phyloP scores from a whole-genome alignment of 1,140 invertebrate species.

The Teleogryllus occipitalis region DNA sequence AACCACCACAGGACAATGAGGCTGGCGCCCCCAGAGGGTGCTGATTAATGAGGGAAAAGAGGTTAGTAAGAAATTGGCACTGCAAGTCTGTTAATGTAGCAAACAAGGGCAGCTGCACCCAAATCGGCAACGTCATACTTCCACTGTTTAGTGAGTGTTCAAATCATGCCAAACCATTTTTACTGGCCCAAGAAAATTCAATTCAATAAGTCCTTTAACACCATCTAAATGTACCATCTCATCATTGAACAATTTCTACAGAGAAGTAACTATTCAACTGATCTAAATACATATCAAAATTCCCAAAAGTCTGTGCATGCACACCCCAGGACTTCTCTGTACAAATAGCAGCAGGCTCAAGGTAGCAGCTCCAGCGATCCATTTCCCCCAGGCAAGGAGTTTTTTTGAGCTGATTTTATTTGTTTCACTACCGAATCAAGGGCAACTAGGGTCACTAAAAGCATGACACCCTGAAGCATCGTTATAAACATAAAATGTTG shows the following conservation, averaged over 20 bases:
- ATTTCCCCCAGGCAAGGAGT: neutral
- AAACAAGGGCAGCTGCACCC: neutral
- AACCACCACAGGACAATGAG: neutral
- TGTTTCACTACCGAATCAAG: too few relatives aligned
- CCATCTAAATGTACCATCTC: too few relatives aligned
- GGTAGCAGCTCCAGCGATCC: neutral
- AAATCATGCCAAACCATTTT: too few relatives aligned
- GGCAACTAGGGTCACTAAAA: too few relatives aligned
- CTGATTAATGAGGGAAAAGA: too few relatives aligned
- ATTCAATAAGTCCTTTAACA: too few relatives aligned
- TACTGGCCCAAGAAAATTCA: too few relatives aligned
- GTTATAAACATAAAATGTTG: too few relatives aligned
- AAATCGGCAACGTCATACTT: neutral
- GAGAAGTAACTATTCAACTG: neutral
- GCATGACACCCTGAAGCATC: too few relatives aligned
- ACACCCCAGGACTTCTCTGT: neutral
- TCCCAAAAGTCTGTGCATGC: neutral
- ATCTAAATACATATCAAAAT: neutral
- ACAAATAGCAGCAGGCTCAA: constrained; percentile 3
- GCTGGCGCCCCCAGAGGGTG: neutral
- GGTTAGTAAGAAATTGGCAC: neutral
- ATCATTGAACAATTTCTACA: neutral
- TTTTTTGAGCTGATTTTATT: too few relatives aligned
- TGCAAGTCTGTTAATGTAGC: neutral
- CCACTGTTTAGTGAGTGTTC: neutral